These are phyloP conservation scores for Nomada ferruginata DNA, from an alignment of 2,888 invertebrate genomes.

Conservation along the genomic window DNA sequence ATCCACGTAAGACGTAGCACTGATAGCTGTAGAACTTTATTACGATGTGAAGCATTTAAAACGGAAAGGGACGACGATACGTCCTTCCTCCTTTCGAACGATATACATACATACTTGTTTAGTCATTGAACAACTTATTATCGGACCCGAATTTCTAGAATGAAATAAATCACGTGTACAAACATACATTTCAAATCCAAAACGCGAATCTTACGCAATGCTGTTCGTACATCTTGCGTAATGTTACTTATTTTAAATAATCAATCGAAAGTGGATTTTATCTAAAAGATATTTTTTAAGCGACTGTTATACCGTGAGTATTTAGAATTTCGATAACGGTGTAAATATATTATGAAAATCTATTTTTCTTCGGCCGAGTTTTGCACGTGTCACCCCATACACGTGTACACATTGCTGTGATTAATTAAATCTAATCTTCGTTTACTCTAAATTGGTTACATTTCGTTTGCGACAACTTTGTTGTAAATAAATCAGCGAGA, in stretches of 20 bases:
- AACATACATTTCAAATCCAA: conserved; percentile 35
- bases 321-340: conserved; percentile 13
- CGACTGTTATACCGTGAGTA: conserved; percentile 9
- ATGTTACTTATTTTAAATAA: conserved; percentile 8
- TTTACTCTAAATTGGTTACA: conserved; percentile 12
- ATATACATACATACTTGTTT: neutral
- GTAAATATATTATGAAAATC: conserved; percentile 37
- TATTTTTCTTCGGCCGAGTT: conserved; percentile 23
- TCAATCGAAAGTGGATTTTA: conserved; percentile 15
- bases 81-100: neutral
- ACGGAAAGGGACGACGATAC: neutral
- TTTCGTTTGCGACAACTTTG: conserved; percentile 15
- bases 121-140: neutral
- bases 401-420: conserved; percentile 68
- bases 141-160: conserved; percentile 22
- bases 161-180: conserved; percentile 34
- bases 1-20: neutral
- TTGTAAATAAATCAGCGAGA: conserved; percentile 21
- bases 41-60: neutral
- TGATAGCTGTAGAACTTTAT: conserved; percentile 5
- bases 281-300: conserved; percentile 36
- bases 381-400: conserved; percentile 65
- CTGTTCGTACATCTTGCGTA: conserved; percentile 20
- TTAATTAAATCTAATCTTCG: conserved; percentile 50
- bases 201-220: conserved; percentile 11